Conservation (phyloP, 2,797 vertebrate genomes). For the Phrynocephalus forsythii region DNA sequence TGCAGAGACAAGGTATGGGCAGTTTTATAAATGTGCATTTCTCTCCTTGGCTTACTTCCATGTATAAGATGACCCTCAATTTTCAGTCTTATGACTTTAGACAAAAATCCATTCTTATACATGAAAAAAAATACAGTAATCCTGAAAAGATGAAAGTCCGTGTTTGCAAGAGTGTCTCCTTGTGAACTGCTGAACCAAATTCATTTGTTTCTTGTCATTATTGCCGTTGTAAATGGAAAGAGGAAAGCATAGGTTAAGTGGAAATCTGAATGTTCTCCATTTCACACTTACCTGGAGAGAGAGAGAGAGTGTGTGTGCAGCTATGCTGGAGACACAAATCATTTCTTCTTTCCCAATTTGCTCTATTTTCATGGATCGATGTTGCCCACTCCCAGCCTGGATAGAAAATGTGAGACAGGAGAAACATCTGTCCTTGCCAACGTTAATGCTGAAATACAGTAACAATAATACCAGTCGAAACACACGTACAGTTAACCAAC, state of each 20-base stretch:
- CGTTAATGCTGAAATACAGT: background rate
- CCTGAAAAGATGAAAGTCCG: background rate
- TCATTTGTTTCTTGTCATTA: constrained; percentile 3
- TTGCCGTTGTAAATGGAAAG: background rate
- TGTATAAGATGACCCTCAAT: no score
- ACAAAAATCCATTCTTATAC: no score
- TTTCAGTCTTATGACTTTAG: no score
- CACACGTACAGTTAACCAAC: background rate
- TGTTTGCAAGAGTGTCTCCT: background rate
- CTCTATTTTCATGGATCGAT: constrained; percentile 11
- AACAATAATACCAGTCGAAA: background rate
- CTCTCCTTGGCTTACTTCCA: no score
- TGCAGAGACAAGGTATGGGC: no score
- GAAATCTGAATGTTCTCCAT: background rate
- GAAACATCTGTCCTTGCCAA: background rate
- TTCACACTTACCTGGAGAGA: background rate
- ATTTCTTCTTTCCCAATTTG: background rate
- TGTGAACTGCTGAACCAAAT: background rate
- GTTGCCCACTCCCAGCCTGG: background rate
- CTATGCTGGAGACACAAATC: background rate
- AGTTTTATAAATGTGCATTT: no score
- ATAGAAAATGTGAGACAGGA: background rate
- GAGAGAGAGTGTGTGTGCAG: background rate
- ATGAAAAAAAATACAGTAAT: no score
- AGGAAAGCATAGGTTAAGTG: background rate